phyloP scores from a whole-genome alignment of 2,888 invertebrate genomes.

The Scaptomyza tumidula region DNA sequence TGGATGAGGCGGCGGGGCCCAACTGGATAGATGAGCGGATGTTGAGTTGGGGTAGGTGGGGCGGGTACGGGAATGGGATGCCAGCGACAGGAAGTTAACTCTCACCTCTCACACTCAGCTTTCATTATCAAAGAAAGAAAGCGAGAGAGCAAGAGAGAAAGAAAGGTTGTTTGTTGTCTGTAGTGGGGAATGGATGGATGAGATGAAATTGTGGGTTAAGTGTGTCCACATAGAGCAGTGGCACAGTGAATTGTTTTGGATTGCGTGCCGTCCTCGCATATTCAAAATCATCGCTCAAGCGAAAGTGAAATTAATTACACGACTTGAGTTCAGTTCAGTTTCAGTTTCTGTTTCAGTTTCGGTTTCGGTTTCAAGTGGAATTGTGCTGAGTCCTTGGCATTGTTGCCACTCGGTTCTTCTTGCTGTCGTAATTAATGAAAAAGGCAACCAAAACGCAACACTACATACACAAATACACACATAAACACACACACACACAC shows the following conservation, averaged over 20 bases:
- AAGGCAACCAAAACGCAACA: constrained; percentile 39
- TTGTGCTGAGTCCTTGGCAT: constrained; percentile 41
- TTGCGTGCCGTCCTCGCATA: constrained; percentile 70
- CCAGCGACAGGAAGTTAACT: constrained; percentile 1
- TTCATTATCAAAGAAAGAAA: background rate
- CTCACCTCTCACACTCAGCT: background rate
- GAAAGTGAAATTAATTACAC: constrained; percentile 78
- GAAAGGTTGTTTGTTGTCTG: no score
- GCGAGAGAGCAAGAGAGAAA: background rate
- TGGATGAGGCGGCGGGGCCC: constrained; percentile 11
- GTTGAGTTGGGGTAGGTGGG: background rate
- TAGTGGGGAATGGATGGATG: background rate
- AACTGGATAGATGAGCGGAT: background rate
- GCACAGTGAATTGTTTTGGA: constrained; percentile 25
- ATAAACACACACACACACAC: constrained; percentile 8
- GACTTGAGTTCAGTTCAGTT: constrained; percentile 50
- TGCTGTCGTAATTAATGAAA: constrained; percentile 71
- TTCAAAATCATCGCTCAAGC: constrained; percentile 77
- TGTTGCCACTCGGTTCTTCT: constrained; percentile 26
- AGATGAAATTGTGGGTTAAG: background rate
- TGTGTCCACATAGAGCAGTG: background rate
- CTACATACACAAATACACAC: no score
- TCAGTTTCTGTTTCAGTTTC: constrained; percentile 5
- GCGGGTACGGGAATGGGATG: background rate
- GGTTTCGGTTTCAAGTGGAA: constrained; percentile 26